phyloP scores from a whole-genome alignment of 2,113 vertebrate genomes.

The Marcusenius ussheri region DNA sequence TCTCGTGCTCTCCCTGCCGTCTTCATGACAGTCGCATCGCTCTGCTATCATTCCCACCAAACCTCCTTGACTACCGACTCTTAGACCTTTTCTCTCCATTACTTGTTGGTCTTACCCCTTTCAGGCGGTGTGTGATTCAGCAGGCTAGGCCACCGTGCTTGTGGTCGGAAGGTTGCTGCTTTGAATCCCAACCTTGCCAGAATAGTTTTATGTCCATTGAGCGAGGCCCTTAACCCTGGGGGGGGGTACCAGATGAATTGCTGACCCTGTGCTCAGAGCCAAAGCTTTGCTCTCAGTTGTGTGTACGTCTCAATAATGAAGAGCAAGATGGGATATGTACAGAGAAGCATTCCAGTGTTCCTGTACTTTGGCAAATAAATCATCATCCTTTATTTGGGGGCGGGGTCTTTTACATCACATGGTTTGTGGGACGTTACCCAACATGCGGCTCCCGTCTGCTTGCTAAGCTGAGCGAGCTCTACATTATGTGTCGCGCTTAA shows the following conservation, averaged over 20 bases:
- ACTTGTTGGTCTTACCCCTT: background rate
- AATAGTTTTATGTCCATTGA: background rate
- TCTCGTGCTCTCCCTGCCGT: background rate
- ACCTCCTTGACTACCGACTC: background rate
- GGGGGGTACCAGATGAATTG: background rate
- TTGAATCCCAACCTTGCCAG: background rate
- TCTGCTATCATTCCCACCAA: background rate
- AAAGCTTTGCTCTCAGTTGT: background rate
- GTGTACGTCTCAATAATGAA: background rate
- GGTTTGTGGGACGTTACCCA: background rate
- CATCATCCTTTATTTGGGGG: background rate
- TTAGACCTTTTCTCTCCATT: background rate
- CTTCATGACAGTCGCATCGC: background rate
- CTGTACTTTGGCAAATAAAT: background rate
- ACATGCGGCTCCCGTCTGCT: constrained; percentile 32
- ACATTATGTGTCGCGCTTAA: constrained; percentile 49
- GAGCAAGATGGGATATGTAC: background rate
- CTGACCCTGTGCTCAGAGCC: background rate
- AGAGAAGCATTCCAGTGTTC: background rate
- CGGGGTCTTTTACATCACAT: background rate
- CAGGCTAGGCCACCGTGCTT: background rate
- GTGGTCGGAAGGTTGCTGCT: background rate
- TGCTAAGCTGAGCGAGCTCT: constrained; percentile 21
- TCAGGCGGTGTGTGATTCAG: background rate
- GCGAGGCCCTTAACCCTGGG: background rate